Evolutionary conservation across 1,140 invertebrate species (phyloP), one percentile per base, ranked within the genome.

Genomic region (Cardiocondyla obscurior): DNA sequence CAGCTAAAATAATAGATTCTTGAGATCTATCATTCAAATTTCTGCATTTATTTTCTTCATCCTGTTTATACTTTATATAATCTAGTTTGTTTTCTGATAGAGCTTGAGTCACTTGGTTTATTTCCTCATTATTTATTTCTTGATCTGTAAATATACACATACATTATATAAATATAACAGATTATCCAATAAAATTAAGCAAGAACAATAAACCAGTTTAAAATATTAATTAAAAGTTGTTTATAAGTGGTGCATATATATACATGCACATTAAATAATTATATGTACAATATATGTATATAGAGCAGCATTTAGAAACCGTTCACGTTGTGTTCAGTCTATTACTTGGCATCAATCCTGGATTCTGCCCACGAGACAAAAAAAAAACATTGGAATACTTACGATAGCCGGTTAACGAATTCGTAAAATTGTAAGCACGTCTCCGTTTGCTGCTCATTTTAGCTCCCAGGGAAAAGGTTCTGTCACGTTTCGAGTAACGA

Each of bases 371-470:
- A 16, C 6, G 1, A 62, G 46, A 6, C 2, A 39, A 0, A 3
- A n/a, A 6, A 16, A 77, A 51, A 46, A 10, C 12, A 19, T 55
- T 7, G 10, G 28, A 33, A 0, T 72, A 87, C 86, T 87, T 83
- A 88, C 85, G 77, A 39, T 73, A 82, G 46, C 73, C 82, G 0
- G 8, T 46, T 8, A 88, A 22, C 0, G 87, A 82, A 74, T 87
- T 67, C 8, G 72, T 74, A 6, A 88, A 88, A 74, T 87, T n/a
- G 0, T 64, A 3, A 8, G 86, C 85, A 25, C 49, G 79, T 30
- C 87, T 85, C 44, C 83, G 49, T 42, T 16, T 70, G 28, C 3
- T 44, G 25, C 2, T 85, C 87, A 87, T 88, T 42, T 77, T 74
- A 42, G 55, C 14, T 22, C 25, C 14, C 33, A 16, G 5, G 2